Percentiles rank a stretch among this genome's conserved stretches.
These are phyloP conservation scores for Gorsachius magnificus DNA, from an alignment of 2,797 vertebrate species.

Conservation along the genomic window DNA sequence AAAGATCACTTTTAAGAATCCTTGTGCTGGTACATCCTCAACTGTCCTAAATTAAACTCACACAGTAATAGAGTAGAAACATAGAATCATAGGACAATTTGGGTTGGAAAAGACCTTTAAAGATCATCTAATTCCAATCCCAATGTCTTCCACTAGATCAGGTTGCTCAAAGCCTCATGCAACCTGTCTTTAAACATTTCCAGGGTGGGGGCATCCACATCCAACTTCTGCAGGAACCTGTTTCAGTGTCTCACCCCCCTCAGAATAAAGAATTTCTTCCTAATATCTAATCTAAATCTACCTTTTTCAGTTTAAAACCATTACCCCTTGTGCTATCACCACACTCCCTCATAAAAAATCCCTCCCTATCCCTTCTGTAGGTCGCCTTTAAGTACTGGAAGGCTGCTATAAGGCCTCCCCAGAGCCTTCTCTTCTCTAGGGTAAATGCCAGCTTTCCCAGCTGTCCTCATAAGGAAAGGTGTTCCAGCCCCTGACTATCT, in stretches of 20 bases:
- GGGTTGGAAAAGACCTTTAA: background rate
- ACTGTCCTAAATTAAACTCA: background rate
- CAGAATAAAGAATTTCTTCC: background rate
- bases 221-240: background rate
- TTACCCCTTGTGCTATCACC: background rate
- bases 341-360: too few relatives aligned
- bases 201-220: background rate
- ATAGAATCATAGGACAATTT: background rate
- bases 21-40: background rate
- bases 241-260: background rate
- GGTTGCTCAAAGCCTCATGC: background rate
- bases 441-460: background rate
- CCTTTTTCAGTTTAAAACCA: background rate
- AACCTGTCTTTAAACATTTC: background rate
- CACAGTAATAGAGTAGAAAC: background rate
- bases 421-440: background rate
- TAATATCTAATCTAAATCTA: background rate
- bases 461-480: background rate
- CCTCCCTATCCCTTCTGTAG: too few relatives aligned
- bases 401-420: accelerated
- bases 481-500: background rate
- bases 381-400: background rate
- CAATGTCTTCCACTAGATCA: background rate
- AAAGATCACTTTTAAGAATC: background rate
- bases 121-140: background rate